phyloP scores from a whole-genome alignment of 2,113 vertebrate species.

The Mesembrinibis cayennensis region DNA sequence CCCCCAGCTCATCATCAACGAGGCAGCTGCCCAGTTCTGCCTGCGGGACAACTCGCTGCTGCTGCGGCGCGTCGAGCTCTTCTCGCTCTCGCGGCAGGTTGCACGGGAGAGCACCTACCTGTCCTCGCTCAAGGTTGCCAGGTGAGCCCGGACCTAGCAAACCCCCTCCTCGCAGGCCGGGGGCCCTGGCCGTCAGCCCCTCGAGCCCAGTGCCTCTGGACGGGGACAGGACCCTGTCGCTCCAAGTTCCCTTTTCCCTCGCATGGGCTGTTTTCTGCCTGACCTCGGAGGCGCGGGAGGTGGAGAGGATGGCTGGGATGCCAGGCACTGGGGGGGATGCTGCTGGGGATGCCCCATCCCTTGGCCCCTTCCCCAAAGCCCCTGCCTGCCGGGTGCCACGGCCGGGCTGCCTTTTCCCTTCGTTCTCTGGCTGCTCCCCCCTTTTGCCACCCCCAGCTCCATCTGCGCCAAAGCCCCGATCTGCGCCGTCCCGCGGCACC shows the following conservation, averaged over 20 bases:
- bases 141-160: slow-evolving; percentile 73
- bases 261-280: not conserved
- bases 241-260: not conserved
- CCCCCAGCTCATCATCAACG: slow-evolving; percentile 92
- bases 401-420: not conserved
- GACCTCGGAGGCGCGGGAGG: not conserved
- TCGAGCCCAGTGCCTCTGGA: not conserved
- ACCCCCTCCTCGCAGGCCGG: fast-evolving
- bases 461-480: not conserved
- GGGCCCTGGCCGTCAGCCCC: not conserved
- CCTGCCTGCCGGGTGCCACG: fast-evolving
- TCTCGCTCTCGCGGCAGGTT: slow-evolving; percentile 92
- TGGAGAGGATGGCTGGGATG: not conserved
- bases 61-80: slow-evolving; percentile 92
- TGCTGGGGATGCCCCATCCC: not conserved
- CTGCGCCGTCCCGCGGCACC: not conserved
- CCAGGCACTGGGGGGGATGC: not conserved
- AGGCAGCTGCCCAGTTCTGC: slow-evolving; percentile 96
- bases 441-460: not conserved
- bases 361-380: not conserved
- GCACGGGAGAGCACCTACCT: slow-evolving; percentile 94
- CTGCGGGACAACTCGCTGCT: slow-evolving; percentile 92
- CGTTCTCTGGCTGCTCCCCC: not conserved
- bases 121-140: slow-evolving; percentile 88
- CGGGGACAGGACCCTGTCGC: fast-evolving